Conservation (phyloP, 1,140 invertebrate species). For the Leguminivora glycinivorella region DNA sequence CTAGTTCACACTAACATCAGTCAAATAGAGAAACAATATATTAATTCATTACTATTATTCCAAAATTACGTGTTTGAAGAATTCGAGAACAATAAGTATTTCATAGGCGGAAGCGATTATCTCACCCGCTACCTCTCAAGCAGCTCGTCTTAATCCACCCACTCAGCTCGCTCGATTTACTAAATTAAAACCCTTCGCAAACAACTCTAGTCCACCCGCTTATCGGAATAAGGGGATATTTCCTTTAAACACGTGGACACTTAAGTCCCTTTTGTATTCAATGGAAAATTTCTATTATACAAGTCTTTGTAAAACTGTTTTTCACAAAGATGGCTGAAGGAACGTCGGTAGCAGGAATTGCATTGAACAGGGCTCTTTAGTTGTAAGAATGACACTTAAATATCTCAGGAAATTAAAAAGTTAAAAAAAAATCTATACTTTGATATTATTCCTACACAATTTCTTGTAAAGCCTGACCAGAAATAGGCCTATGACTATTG, state of each 20-base stretch:
- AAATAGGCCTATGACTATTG: too few species aligned
- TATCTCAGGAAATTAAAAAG: too few species aligned
- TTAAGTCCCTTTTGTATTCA: not conserved
- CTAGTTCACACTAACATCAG: too few species aligned
- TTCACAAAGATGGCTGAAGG: not conserved
- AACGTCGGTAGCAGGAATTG: not conserved
- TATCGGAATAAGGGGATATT: not conserved
- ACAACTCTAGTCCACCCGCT: not conserved
- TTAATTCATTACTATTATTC: too few species aligned
- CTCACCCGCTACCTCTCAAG: not conserved
- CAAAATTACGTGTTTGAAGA: too few species aligned
- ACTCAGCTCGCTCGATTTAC: conserved; percentile 18
- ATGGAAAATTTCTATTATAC: not conserved
- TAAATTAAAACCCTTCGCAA: conserved; percentile 12
- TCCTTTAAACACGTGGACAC: not conserved
- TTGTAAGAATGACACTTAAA: too few species aligned
- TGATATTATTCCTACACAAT: too few species aligned
- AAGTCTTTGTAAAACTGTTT: not conserved
- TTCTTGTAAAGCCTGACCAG: too few species aligned
- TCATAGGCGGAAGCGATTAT: not conserved
- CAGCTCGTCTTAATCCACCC: not conserved
- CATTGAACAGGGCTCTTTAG: not conserved
- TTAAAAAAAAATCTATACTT: too few species aligned
- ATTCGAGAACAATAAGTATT: too few species aligned
- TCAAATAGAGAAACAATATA: too few species aligned